A percentile compares a stretch with the other conserved stretches of the same genome.
Conservation (phyloP, 2,888 invertebrate species). For the Scaptomyza tumidula region DNA sequence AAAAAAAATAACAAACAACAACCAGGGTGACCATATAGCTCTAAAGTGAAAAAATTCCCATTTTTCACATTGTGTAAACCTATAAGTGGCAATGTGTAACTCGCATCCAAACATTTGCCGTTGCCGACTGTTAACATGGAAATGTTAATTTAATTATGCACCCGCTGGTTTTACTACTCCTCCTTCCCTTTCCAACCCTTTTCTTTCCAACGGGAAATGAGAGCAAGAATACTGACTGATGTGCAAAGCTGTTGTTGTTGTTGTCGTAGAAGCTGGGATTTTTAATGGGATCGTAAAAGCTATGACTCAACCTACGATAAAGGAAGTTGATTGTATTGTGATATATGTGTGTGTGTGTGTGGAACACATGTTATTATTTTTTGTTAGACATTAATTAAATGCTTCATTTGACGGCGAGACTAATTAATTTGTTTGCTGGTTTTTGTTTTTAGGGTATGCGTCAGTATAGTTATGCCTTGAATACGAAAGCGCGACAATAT, state of each 20-base stretch:
- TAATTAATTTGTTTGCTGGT: not conserved
- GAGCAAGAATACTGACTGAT: not conserved
- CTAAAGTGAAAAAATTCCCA: too few relatives aligned
- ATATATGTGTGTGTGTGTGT: conserved; percentile 20
- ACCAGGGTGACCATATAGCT: too few relatives aligned
- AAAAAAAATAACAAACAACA: too few relatives aligned
- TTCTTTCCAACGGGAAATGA: conserved; percentile 2
- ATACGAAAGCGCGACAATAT: conserved; percentile 67
- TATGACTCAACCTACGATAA: conserved; percentile 25
- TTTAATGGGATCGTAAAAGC: conserved; percentile 25
- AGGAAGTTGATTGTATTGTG: conserved; percentile 50
- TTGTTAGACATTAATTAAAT: conserved; percentile 31
- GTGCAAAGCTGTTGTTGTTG: conserved; percentile 4
- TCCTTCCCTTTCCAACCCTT: not conserved
- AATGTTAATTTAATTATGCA: conserved; percentile 71
- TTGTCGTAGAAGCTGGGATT: not conserved
- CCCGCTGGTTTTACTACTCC: conserved; percentile 2
- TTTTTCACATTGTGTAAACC: too few relatives aligned
- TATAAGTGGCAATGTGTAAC: too few relatives aligned
- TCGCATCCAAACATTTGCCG: conserved; percentile 9
- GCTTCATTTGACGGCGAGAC: conserved; percentile 30
- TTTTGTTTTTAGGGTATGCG: conserved; percentile 73
- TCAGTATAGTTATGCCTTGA: conserved; percentile 77
- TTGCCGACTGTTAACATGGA: conserved; percentile 50
- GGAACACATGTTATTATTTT: conserved; percentile 28